Percentiles rank a stretch among this genome's conserved stretches.
Conservation (phyloP, 1,140 invertebrate genomes). For the Trinorchestia longiramus region DNA sequence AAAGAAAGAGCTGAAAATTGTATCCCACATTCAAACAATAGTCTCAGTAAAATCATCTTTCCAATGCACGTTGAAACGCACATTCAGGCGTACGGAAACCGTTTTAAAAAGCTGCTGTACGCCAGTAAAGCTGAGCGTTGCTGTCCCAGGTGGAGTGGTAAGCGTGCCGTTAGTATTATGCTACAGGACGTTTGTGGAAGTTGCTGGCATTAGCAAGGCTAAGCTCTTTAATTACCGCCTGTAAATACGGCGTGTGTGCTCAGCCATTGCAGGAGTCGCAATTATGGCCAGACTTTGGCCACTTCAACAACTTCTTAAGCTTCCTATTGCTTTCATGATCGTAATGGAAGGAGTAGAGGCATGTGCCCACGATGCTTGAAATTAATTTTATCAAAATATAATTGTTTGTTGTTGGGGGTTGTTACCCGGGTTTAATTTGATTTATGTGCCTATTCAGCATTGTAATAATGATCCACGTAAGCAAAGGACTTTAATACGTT, state of each 20-base stretch:
- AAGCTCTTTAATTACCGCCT: neutral
- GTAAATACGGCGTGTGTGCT: neutral
- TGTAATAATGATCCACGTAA: neutral
- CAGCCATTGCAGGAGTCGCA: neutral
- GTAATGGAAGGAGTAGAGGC: neutral
- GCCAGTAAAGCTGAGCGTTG: neutral
- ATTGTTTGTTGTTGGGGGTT: neutral
- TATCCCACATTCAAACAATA: too few relatives aligned
- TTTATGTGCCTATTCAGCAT: neutral
- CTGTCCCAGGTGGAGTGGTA: neutral
- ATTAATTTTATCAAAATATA: neutral
- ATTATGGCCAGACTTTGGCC: neutral
- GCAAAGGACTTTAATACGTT: too few relatives aligned
- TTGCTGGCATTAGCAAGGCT: neutral
- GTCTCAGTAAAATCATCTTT: too few relatives aligned
- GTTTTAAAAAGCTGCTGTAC: neutral
- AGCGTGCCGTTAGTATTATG: neutral
- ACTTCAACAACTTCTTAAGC: neutral
- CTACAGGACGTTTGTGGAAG: neutral
- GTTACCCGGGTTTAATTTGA: too few relatives aligned
- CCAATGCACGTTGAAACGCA: too few relatives aligned
- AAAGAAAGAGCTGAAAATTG: too few relatives aligned
- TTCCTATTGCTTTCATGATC: neutral
- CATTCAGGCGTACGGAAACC: too few relatives aligned
- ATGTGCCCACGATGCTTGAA: neutral